A percentile compares a stretch with the other conserved stretches of the same genome.
These are phyloP conservation scores for Etheostoma cragini DNA, from an alignment of 2,113 vertebrate genomes.

Conservation along the genomic window DNA sequence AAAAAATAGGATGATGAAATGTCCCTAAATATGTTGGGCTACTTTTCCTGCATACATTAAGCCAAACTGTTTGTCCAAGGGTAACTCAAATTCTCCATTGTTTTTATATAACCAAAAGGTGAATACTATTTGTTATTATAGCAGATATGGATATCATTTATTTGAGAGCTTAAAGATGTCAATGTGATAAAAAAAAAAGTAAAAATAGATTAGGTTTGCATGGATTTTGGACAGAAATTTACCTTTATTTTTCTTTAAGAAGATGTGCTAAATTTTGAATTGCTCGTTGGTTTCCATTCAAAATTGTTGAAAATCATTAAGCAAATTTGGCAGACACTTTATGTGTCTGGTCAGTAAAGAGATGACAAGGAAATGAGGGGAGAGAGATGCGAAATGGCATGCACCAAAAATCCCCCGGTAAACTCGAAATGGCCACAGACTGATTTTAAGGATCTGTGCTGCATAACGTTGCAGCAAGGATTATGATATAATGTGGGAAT, in stretches of 20 bases:
- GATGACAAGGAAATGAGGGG: not conserved
- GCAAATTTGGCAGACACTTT: not conserved
- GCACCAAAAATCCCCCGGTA: not conserved
- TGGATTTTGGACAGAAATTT: not conserved
- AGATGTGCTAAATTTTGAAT: not conserved
- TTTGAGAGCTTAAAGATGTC: not conserved
- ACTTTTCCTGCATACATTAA: slow-evolving; percentile 3
- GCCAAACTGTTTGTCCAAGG: too few species aligned
- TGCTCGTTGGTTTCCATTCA: not conserved
- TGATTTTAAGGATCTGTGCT: not conserved
- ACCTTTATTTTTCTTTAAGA: not conserved
- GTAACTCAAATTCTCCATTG: not conserved
- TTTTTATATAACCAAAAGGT: not conserved
- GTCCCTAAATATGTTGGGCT: not conserved
- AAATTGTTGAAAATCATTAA: not conserved
- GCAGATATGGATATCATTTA: not conserved
- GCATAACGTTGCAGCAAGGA: not conserved
- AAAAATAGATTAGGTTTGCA: not conserved
- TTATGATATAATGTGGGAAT: not conserved
- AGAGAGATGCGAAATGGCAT: not conserved
- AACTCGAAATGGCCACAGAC: not conserved
- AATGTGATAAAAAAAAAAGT: too few species aligned
- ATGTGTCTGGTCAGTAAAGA: not conserved
- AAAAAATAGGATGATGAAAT: not conserved
- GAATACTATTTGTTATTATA: not conserved